Evolutionary conservation across 2,113 vertebrate species (phyloP).

Genomic region (human): DNA sequence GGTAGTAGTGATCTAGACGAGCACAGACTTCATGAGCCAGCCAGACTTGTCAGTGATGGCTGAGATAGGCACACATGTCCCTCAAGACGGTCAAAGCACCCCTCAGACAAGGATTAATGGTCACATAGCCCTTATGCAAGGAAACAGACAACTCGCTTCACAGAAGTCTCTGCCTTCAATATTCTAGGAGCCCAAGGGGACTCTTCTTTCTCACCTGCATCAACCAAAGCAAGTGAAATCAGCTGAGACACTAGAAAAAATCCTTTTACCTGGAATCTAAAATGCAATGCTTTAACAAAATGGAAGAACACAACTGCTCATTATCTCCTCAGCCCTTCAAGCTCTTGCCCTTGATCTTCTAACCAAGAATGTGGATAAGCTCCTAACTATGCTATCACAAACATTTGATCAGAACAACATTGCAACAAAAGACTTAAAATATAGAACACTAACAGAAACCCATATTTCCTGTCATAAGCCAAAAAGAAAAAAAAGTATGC

Average conservation of each 20-base stretch:
- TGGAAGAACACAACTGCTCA: background rate
- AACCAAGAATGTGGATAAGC: background rate
- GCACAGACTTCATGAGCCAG: background rate
- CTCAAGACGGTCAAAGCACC: background rate
- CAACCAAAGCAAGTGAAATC: conserved; percentile 36
- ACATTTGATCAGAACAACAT: background rate
- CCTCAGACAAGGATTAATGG: background rate
- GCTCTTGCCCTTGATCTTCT: background rate
- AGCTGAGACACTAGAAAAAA: background rate
- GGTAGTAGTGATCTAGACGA: background rate
- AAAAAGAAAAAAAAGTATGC: background rate
- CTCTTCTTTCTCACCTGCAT: background rate
- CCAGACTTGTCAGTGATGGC: background rate
- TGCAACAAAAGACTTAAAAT: background rate
- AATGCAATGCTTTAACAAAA: background rate
- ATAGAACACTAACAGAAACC: background rate
- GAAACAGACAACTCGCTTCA: background rate
- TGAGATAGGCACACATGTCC: background rate
- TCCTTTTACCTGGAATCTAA: background rate
- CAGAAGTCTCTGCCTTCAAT: background rate
- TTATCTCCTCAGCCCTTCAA: background rate
- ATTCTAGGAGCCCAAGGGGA: background rate
- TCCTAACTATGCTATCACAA: background rate
- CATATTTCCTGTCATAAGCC: background rate
- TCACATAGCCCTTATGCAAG: background rate